A percentile compares a stretch with the other conserved stretches of the same genome.
These are phyloP conservation scores for Columba janthina DNA, from an alignment of 2,113 vertebrate species.

Conservation along the genomic window DNA sequence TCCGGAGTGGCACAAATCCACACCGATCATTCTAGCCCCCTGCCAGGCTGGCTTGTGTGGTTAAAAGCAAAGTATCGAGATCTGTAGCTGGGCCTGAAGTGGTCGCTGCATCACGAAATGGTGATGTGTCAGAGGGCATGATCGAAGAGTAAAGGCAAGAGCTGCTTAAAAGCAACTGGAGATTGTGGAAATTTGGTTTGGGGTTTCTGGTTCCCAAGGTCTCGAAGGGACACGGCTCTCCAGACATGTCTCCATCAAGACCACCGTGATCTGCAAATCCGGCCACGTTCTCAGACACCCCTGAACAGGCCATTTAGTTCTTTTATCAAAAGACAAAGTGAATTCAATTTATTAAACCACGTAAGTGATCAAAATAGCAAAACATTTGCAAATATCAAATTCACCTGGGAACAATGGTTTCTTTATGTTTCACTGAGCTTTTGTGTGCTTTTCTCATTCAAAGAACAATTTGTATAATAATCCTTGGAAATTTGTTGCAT, in stretches of 20 bases:
- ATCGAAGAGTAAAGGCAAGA: neutral
- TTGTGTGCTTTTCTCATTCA: slow-evolving; percentile 64
- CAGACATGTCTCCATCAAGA: neutral
- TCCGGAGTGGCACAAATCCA: no score
- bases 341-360: neutral
- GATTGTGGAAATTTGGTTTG: neutral
- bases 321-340: neutral
- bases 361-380: slow-evolving; percentile 63
- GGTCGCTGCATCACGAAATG: neutral
- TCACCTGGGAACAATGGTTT: slow-evolving; percentile 54
- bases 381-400: slow-evolving; percentile 72
- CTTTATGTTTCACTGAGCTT: slow-evolving; percentile 61
- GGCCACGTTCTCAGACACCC: neutral
- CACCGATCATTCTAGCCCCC: fast-evolving
- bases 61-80: neutral
- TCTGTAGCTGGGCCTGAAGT: neutral
- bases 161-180: neutral
- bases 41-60: neutral
- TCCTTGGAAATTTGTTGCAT: slow-evolving; percentile 68
- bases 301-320: neutral
- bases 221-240: neutral
- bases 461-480: slow-evolving; percentile 65
- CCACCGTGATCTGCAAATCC: neutral
- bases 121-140: fast-evolving
- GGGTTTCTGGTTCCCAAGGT: neutral